Conservation (phyloP, 2,797 vertebrate genomes). For the Parotocinclus haroldoi region DNA sequence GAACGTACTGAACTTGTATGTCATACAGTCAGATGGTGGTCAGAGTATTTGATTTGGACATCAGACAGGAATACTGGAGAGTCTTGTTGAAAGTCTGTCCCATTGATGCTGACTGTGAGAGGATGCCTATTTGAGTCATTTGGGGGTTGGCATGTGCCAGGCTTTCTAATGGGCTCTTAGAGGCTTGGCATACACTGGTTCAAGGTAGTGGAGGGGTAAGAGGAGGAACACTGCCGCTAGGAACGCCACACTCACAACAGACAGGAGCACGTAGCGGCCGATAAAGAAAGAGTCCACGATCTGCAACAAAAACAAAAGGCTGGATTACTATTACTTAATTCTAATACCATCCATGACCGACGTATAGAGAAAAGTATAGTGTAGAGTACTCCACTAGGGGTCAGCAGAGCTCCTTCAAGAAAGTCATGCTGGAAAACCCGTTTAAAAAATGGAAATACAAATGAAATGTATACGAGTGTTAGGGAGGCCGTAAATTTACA, state of each 20-base stretch:
- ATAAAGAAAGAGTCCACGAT: constrained; percentile 87
- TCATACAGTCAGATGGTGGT: no score
- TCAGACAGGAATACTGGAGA: constrained; percentile 31
- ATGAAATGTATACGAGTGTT: no score
- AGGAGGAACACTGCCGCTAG: constrained; percentile 81
- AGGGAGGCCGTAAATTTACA: no score
- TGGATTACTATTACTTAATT: no score
- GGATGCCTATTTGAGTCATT: constrained; percentile 41
- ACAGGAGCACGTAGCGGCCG: constrained; percentile 83
- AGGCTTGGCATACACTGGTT: constrained; percentile 82
- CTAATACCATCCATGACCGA: no score
- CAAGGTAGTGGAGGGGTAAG: constrained; percentile 80
- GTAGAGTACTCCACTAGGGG: constrained; percentile 63
- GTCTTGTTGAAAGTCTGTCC: constrained; percentile 43
- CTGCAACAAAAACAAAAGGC: constrained; percentile 73
- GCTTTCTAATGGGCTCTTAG: constrained; percentile 66
- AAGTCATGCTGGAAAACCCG: no score
- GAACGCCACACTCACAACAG: constrained; percentile 64
- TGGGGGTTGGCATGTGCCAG: constrained; percentile 26
- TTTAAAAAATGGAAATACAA: no score
- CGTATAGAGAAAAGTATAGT: no score
- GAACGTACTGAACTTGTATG: no score
- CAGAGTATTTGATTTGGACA: no score
- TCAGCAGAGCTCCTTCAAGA: constrained; percentile 63
- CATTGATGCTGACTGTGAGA: constrained; percentile 45